Evolutionary conservation across 30 jellyfish, hydroid and myxozoan genomes (phyloP).

Genomic region (Chironex yamaguchii): DNA sequence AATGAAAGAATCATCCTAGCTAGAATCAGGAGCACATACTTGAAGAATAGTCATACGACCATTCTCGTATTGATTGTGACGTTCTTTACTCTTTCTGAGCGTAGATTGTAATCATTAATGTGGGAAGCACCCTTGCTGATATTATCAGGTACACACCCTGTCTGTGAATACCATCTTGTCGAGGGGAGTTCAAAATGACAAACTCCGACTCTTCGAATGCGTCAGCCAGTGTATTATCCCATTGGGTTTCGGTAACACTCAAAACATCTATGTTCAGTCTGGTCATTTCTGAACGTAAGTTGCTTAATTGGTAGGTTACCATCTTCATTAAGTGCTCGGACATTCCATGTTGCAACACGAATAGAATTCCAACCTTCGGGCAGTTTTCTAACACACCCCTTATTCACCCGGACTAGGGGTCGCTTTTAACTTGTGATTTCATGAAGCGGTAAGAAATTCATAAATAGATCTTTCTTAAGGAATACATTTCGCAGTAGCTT

Average conservation of each 20-base stretch:
- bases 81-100: not conserved
- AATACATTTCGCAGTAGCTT: no score
- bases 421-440: not conserved
- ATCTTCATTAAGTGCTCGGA: not conserved
- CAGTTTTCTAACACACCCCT: not conserved
- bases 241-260: constrained; percentile 12
- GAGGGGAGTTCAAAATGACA: not conserved
- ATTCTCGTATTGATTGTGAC: not conserved
- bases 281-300: constrained; percentile 5
- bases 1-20: not conserved
- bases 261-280: not conserved
- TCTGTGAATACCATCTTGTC: constrained; percentile 3
- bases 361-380: not conserved
- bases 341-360: not conserved
- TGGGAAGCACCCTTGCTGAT: not conserved
- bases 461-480: not conserved
- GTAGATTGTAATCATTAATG: not conserved
- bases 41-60: not conserved
- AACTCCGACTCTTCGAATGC: constrained; percentile 8
- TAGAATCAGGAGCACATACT: constrained; percentile 11
- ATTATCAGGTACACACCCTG: not conserved
- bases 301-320: not conserved
- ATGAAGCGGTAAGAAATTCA: not conserved
- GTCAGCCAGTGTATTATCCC: constrained; percentile 7
- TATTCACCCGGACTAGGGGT: constrained; percentile 1